Evolutionary conservation across 2,888 invertebrate species (phyloP), one percentile per base, ranked within the genome.

Genomic region (Hypercompe scribonia): DNA sequence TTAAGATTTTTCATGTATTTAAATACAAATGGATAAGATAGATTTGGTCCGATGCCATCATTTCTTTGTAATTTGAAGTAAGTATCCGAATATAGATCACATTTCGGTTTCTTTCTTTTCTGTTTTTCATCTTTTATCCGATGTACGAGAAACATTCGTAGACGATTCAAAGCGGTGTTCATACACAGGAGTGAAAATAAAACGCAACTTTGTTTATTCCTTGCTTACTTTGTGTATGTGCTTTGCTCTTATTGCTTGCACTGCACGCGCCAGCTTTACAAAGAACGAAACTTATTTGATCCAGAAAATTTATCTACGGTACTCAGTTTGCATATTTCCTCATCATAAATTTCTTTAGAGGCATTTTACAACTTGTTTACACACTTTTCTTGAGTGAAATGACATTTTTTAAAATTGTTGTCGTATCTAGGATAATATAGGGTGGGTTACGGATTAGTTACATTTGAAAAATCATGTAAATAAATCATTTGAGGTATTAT

Each of bases 281-380:
- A 58, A 58, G 58, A 58, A 58, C 58, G 58, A 28, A 58, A 28
- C 28, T 58, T 58, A 58, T 58, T 58, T 58, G 58, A 58, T 58
- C 58, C 28, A 13, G 28, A 58, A 58, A 58, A 58, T 58, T 58
- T 28, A 28, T 1, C 58, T 28, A 28, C 28, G 28, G 28, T 28
- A 15, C 34, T 13, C 39, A 28, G 36, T 39, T 36, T 4, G 15
- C 65, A 36, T 28, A 65, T 33, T 28, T 67, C 13, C 67, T 24
- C 31, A 1, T 10, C 21, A 24, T 50, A 42, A 31, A 50, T 67
- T 67, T 50, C 28, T 28, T 28, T n/a, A 28, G 46, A 58, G 54
- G n/a, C 54, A 28, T 58, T 58, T 58, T 58, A n/a, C 13, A 28
- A 13, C 24, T 50, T 50, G 8, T 3, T 50, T 11, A 3, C n/a